Base-by-base conservation (phyloP, 1,140 invertebrate species). In the Elysia chlorotica region DNA sequence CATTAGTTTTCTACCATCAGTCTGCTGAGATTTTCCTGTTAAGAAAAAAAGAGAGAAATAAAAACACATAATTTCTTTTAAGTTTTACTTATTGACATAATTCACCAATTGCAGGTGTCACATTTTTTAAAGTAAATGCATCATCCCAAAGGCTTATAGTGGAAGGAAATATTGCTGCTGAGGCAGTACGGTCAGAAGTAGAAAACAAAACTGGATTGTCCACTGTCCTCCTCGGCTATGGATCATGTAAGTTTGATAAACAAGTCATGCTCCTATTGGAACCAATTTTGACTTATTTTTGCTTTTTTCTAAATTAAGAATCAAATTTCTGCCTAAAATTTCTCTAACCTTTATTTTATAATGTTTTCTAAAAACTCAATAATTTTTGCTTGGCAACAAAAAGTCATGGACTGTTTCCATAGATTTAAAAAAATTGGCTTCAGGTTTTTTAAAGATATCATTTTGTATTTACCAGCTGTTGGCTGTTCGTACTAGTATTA, bases 91-190 rank as follows among this genome's bases (percentile, higher is more conserved):
- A n/a, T n/a, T n/a, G n/a, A n/a, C n/a, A n/a, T n/a, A n/a, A n/a
- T n/a, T n/a, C n/a, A n/a, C n/a, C n/a, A n/a, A n/a, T n/a, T n/a
- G n/a, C n/a, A n/a, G n/a, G n/a, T n/a, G n/a, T n/a, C n/a, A n/a
- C n/a, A n/a, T n/a, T n/a, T n/a, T n/a, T n/a, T n/a, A n/a, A n/a
- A n/a, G n/a, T n/a, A n/a, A n/a, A n/a, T n/a, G n/a, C n/a, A n/a
- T n/a, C n/a, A n/a, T n/a, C n/a, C n/a, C 69, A 71, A 25, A 61
- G 69, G 19, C 25, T 71, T 35, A 38, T 71, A 14, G 35, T 71
- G 30, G 69, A 71, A 53, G 69, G 69, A 25, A 37, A 63, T 48
- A 21, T 71, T 63, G 57, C 33, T 31, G 69, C 69, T 36, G 69
- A 71, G 10, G 37, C 25, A 33, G 59, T 71, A n/a, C 37, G 37